These are phyloP conservation scores for Aptenodytes forsteri DNA, from an alignment of 2,113 vertebrate species.

Conservation along the genomic window DNA sequence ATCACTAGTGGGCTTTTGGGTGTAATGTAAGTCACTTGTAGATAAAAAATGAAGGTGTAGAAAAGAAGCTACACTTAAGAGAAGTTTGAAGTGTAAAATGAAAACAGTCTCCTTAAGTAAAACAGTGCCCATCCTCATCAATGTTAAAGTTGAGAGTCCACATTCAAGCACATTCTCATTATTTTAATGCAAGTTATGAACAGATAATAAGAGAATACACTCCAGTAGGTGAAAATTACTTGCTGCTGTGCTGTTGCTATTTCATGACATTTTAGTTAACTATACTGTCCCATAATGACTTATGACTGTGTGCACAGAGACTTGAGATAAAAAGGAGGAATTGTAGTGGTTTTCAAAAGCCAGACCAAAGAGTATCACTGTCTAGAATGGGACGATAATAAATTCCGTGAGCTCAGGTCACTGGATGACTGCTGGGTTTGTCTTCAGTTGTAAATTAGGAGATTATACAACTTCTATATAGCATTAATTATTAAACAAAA, in stretches of 20 bases:
- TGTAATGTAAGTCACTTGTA: not conserved
- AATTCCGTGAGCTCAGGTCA: not conserved
- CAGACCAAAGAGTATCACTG: not conserved
- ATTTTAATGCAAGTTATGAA: not conserved
- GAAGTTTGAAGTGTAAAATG: not conserved
- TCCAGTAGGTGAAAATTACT: slow-evolving; percentile 28
- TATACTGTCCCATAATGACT: not conserved
- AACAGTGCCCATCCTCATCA: not conserved
- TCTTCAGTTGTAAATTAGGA: not conserved
- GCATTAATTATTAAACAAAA: not conserved
- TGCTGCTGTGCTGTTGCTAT: not conserved
- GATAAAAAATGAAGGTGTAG: not conserved
- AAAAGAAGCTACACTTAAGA: not conserved
- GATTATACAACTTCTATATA: not conserved
- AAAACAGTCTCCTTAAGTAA: not conserved
- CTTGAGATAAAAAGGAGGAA: not conserved
- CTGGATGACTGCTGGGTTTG: not conserved
- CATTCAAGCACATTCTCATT: not conserved
- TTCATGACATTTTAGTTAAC: slow-evolving; percentile 47
- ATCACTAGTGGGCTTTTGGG: not conserved
- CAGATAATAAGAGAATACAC: not conserved
- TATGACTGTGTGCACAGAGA: not conserved
- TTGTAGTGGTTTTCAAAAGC: not conserved
- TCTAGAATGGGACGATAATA: not conserved
- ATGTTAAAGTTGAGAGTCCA: not conserved